Percentiles rank a stretch among this genome's conserved stretches.
Conservation (phyloP, 2,113 vertebrate genomes). For the Colaptes auratus region DNA sequence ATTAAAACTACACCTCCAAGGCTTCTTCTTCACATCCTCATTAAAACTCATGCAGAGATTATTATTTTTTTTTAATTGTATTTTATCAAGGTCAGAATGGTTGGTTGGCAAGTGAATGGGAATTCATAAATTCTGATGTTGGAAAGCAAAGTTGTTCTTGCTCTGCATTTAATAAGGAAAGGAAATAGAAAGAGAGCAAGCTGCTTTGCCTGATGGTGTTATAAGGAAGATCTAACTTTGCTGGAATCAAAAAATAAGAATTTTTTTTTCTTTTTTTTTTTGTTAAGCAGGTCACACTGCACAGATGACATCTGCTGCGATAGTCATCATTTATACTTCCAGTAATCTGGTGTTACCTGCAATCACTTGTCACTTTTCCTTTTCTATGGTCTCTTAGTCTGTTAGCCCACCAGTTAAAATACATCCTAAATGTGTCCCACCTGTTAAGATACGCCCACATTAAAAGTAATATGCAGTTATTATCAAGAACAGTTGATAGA, state of each 20-base stretch:
- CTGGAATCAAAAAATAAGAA: not conserved
- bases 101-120: slow-evolving; percentile 38
- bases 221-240: not conserved
- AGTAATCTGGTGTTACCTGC: not conserved
- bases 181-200: not conserved
- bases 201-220: not conserved
- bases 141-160: slow-evolving; percentile 20
- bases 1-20: slow-evolving; percentile 13
- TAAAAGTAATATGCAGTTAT: not conserved
- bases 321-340: slow-evolving; percentile 15
- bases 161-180: slow-evolving; percentile 19
- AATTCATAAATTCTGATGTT: slow-evolving; percentile 52
- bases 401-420: not conserved
- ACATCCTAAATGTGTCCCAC: not conserved
- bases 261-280: not conserved
- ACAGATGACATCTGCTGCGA: not conserved
- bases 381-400: not conserved
- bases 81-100: slow-evolving; percentile 29
- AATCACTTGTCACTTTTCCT: not conserved
- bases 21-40: slow-evolving; percentile 21
- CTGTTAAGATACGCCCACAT: not conserved
- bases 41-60: slow-evolving; percentile 12
- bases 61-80: not conserved
- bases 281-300: not conserved
- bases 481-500: not conserved